Evolutionary conservation across 2,797 vertebrate genomes (phyloP).

Genomic region (Buphagus erythrorhynchus): DNA sequence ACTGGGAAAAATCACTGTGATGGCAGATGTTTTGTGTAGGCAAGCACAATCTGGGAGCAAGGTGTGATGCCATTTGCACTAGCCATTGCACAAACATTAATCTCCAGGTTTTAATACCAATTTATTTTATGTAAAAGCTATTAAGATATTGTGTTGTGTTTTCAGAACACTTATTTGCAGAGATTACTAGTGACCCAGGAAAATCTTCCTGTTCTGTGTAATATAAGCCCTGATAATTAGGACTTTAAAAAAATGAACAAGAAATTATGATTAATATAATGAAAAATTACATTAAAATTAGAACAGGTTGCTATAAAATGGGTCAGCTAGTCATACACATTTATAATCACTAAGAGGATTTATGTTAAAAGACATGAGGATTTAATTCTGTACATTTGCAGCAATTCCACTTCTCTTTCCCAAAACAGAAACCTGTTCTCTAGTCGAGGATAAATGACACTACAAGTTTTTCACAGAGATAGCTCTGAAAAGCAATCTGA

Average conservation of each 20-base stretch:
- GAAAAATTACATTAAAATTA: conserved; percentile 4
- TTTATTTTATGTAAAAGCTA: neutral
- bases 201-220: neutral
- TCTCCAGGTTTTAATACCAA: neutral
- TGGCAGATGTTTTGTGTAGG: neutral
- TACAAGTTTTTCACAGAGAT: neutral
- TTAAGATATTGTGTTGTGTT: neutral
- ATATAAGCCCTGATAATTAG: neutral
- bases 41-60: neutral
- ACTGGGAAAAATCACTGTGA: neutral
- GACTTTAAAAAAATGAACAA: neutral
- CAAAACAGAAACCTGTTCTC: neutral
- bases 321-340: neutral
- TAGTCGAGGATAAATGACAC: fast-evolving
- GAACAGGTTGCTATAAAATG: neutral
- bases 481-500: neutral
- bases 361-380: neutral
- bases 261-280: neutral
- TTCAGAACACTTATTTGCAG: neutral
- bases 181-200: neutral
- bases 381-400: neutral
- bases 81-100: neutral
- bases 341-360: conserved; percentile 33
- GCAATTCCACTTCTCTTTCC: neutral
- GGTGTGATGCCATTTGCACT: neutral